Percentiles rank a stretch among this genome's conserved stretches.
Conservation (phyloP, 2,797 vertebrate genomes). For the Paratrypauchen microcephalus region DNA sequence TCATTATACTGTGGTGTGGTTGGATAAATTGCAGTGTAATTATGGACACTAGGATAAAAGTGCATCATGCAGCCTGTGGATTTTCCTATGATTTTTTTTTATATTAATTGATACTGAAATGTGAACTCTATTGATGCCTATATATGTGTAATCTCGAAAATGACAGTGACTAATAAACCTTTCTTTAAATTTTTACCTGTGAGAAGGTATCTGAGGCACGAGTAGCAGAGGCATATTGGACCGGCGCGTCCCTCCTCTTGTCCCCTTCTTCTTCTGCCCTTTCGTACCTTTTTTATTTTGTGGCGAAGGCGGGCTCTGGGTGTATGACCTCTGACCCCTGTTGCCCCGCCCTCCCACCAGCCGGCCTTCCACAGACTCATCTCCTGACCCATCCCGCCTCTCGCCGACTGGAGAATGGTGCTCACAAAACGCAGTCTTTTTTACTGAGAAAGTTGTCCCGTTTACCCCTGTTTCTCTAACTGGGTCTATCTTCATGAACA, state of each 20-base stretch:
- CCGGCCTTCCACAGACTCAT: constrained; percentile 79
- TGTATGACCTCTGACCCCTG: constrained; percentile 79
- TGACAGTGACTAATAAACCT: neutral
- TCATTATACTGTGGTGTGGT: neutral
- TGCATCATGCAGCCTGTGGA: neutral
- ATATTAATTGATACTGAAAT: neutral
- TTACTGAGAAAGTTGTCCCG: constrained; percentile 93
- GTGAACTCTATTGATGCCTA: neutral
- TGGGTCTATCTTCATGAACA: constrained; percentile 98
- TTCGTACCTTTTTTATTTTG: constrained; percentile 81
- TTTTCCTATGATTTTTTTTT: neutral
- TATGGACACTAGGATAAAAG: neutral
- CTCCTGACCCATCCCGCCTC: constrained; percentile 69
- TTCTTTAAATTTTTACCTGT: constrained; percentile 77
- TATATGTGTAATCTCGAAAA: too few species aligned
- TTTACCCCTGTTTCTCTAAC: constrained; percentile 91
- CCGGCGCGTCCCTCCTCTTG: constrained; percentile 76
- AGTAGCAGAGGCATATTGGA: constrained; percentile 82
- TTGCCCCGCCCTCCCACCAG: constrained; percentile 75
- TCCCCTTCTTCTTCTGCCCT: constrained; percentile 80
- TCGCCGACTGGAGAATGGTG: constrained; percentile 86
- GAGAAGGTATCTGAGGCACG: constrained; percentile 92
- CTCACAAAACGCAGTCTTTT: constrained; percentile 95
- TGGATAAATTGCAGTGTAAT: neutral
- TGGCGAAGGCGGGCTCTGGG: constrained; percentile 70